A percentile compares a stretch with the other conserved stretches of the same genome.
These are phyloP conservation scores for Rotaria sp. DNA, from an alignment of 2,888 invertebrate genomes.

Conservation along the genomic window DNA sequence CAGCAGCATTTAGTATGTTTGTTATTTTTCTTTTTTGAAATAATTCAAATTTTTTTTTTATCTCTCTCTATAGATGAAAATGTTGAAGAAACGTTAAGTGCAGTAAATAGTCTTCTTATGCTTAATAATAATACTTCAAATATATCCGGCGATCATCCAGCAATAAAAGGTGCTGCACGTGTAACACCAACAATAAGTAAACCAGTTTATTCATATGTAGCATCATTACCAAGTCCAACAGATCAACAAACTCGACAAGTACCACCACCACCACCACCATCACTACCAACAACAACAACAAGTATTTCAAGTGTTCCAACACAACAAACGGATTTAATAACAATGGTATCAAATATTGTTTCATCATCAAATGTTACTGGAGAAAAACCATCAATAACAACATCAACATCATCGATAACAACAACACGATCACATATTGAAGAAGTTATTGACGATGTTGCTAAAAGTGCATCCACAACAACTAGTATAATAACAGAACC, in stretches of 20 bases:
- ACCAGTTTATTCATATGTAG: not conserved
- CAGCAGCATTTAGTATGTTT: not conserved
- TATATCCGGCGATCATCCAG: not conserved
- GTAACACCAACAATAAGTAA: conserved; percentile 29
- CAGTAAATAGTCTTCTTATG: conserved; percentile 16
- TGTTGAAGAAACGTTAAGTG: conserved; percentile 21
- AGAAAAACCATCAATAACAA: not conserved
- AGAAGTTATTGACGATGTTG: conserved; percentile 26
- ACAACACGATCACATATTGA: conserved; percentile 18
- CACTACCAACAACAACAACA: not conserved
- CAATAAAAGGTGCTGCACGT: not conserved
- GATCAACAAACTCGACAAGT: not conserved
- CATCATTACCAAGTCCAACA: conserved; percentile 10
- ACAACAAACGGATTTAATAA: not conserved
- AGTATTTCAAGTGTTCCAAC: not conserved
- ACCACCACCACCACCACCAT: not conserved
- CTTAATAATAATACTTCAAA: not conserved
- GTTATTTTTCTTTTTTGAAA: not conserved
- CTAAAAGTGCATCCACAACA: not conserved
- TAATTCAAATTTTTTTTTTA: not conserved
- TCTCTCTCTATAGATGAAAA: not conserved
- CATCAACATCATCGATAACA: not conserved
- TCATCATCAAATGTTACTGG: not conserved
- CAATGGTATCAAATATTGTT: conserved; percentile 27
- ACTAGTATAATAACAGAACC: not conserved